Evolutionary conservation across 2,113 vertebrate species (phyloP).

Genomic region (Columba livia): DNA sequence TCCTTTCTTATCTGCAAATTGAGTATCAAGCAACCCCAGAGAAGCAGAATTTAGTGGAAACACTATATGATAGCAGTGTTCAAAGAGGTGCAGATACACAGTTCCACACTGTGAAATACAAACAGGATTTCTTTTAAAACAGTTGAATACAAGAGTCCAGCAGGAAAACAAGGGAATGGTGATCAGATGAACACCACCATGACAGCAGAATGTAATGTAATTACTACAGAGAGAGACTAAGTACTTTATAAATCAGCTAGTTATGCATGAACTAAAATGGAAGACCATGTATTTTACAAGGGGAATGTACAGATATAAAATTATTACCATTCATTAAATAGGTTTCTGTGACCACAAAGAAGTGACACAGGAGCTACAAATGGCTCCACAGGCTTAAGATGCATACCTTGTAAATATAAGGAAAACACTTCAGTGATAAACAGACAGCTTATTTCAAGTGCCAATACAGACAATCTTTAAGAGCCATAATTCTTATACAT

Average conservation of each 20-base stretch:
- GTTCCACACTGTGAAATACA: not conserved
- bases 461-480: not conserved
- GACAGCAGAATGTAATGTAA: not conserved
- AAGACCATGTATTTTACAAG: not conserved
- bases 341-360: not conserved
- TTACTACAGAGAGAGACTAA: not conserved
- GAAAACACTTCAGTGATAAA: not conserved
- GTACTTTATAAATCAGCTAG: not conserved
- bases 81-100: not conserved
- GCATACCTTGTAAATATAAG: not conserved
- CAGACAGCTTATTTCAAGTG: not conserved
- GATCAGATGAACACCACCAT: not conserved
- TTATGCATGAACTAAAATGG: not conserved
- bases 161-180: not conserved
- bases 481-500: slow-evolving; percentile 78
- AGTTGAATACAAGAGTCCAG: not conserved
- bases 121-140: not conserved
- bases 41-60: not conserved
- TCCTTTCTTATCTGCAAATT: not conserved
- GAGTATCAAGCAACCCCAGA: not conserved
- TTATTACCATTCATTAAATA: not conserved
- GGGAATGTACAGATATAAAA: not conserved
- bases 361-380: not conserved
- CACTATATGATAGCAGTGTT: not conserved
- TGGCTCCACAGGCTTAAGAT: not conserved